Conservation (phyloP, 2,888 invertebrate genomes). For the Stictocephala bisonia region DNA sequence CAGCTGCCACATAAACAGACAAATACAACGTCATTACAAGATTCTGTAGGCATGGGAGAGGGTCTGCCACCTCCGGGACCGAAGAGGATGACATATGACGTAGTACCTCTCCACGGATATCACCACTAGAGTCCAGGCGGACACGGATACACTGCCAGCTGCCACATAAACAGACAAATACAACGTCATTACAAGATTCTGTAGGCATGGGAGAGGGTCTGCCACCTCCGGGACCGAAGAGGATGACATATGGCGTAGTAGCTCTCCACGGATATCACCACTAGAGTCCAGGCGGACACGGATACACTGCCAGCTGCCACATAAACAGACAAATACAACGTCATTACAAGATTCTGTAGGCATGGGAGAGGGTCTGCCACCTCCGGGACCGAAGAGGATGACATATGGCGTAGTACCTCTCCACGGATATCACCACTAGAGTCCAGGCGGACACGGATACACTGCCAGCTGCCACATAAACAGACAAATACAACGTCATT, state of each 20-base stretch:
- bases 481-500: too few species aligned
- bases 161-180: too few species aligned
- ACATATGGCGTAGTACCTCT: conserved; percentile 83
- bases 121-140: background rate
- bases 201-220: too few species aligned
- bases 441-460: conserved; percentile 83
- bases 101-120: background rate
- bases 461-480: conserved; percentile 75
- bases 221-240: too few species aligned
- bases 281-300: conserved; percentile 81
- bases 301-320: conserved; percentile 78
- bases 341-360: too few species aligned
- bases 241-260: conserved; percentile 78
- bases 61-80: too few species aligned
- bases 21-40: too few species aligned
- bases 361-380: too few species aligned
- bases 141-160: background rate
- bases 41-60: too few species aligned
- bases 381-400: too few species aligned
- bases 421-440: conserved; percentile 80
- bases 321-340: too few species aligned
- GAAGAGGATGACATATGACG: conserved; percentile 67
- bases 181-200: too few species aligned
- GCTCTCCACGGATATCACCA: conserved; percentile 80
- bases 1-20: conserved; percentile 73